A percentile compares a stretch with the other conserved stretches of the same genome.
Evolutionary conservation across 2,797 vertebrate genomes (phyloP).

Genomic region (Pteropus rufus): DNA sequence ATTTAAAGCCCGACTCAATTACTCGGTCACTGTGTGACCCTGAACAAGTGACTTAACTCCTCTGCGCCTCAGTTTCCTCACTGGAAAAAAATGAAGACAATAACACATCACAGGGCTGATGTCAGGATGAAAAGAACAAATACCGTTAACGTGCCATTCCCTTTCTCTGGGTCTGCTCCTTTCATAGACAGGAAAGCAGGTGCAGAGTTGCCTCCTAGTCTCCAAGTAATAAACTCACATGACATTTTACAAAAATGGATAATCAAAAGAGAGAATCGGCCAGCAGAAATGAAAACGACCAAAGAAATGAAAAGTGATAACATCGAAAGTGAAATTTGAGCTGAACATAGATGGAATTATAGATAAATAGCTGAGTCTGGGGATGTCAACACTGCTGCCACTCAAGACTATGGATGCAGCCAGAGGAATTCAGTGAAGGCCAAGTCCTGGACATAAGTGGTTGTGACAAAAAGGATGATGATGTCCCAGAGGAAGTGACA

Average conservation of each 20-base stretch:
- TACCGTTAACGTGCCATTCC: not conserved
- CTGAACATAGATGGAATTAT: not conserved
- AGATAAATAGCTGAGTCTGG: not conserved
- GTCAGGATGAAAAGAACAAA: not conserved
- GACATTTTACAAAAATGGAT: not conserved
- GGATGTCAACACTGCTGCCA: fast-evolving
- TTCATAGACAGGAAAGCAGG: not conserved
- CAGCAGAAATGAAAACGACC: not conserved
- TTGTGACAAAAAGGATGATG: not conserved
- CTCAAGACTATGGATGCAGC: not conserved
- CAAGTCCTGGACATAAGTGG: not conserved
- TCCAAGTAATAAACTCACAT: not conserved
- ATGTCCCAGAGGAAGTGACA: not conserved
- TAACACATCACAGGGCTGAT: not conserved
- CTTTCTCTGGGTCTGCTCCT: not conserved
- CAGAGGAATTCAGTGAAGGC: not conserved
- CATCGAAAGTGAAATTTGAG: not conserved
- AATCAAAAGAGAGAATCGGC: not conserved
- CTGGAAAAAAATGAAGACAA: not conserved
- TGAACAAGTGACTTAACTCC: not conserved
- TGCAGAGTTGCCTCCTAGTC: not conserved
- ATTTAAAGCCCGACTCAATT: not conserved
- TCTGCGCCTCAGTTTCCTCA: not conserved
- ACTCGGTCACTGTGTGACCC: not conserved
- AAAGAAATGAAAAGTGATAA: not conserved